These are phyloP conservation scores for Clarias gariepinus DNA, from an alignment of 2,113 vertebrate genomes.

Conservation along the genomic window DNA sequence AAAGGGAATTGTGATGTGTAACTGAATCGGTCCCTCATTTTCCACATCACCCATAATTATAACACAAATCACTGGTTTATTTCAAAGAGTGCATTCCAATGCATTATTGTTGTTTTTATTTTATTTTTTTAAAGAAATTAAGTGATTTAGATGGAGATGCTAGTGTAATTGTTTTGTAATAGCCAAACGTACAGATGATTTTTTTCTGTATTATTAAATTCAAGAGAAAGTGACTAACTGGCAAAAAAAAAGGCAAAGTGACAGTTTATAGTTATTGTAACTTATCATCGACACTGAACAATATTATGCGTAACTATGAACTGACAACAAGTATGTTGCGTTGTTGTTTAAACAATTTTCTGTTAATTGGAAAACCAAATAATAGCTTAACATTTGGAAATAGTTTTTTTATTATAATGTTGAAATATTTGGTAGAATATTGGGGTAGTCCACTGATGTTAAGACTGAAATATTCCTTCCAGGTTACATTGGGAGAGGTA, in stretches of 20 bases:
- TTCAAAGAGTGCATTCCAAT: background rate
- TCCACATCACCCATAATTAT: background rate
- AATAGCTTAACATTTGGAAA: background rate
- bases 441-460: background rate
- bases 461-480: background rate
- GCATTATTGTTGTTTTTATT: background rate
- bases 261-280: background rate
- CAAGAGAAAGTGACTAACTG: background rate
- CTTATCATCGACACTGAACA: background rate
- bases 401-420: background rate
- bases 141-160: background rate
- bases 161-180: background rate
- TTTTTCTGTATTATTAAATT: background rate
- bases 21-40: too few relatives aligned
- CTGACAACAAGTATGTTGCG: background rate
- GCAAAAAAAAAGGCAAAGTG: background rate
- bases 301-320: background rate
- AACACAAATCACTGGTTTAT: background rate
- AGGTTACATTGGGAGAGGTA: constrained; percentile 93
- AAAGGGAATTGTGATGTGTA: too few relatives aligned
- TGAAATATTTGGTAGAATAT: background rate
- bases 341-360: background rate
- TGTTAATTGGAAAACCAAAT: background rate
- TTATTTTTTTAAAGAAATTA: too few relatives aligned
- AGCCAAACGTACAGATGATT: background rate